Conservation (phyloP, 2,113 vertebrate species). For the Psephotus haematonotus region DNA sequence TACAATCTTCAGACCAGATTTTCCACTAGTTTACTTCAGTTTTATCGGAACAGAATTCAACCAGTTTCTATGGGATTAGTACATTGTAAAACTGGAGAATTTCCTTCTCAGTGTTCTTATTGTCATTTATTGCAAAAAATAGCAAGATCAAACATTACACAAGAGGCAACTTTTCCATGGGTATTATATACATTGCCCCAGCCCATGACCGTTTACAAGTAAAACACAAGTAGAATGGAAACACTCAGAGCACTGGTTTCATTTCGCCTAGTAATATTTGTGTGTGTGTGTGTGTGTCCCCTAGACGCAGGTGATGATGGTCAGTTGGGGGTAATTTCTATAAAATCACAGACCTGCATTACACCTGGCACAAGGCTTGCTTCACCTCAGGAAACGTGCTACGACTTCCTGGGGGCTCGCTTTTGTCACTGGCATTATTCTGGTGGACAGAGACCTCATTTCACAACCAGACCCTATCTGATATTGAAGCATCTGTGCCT, state of each 20-base stretch:
- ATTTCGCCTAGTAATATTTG: background rate
- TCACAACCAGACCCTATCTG: constrained; percentile 2
- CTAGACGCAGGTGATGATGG: background rate
- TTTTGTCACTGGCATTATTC: background rate
- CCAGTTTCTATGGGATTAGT: background rate
- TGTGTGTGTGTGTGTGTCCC: background rate
- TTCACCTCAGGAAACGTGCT: background rate
- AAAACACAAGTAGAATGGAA: background rate
- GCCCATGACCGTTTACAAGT: background rate
- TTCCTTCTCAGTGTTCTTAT: background rate
- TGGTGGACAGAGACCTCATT: constrained; percentile 18
- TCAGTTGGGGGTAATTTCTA: background rate
- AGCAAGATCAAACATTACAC: background rate
- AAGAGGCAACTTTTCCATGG: background rate
- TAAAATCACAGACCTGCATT: background rate
- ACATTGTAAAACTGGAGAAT: background rate
- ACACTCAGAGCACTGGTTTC: background rate
- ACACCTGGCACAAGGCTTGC: background rate
- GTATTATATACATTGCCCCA: background rate
- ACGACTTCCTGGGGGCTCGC: background rate
- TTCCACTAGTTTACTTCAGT: background rate
- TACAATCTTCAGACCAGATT: background rate
- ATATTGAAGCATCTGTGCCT: constrained; percentile 16
- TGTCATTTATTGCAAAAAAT: background rate
- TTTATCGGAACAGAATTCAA: background rate